phyloP scores from a whole-genome alignment of 2,797 vertebrate genomes.

The Benthosema pterotum region DNA sequence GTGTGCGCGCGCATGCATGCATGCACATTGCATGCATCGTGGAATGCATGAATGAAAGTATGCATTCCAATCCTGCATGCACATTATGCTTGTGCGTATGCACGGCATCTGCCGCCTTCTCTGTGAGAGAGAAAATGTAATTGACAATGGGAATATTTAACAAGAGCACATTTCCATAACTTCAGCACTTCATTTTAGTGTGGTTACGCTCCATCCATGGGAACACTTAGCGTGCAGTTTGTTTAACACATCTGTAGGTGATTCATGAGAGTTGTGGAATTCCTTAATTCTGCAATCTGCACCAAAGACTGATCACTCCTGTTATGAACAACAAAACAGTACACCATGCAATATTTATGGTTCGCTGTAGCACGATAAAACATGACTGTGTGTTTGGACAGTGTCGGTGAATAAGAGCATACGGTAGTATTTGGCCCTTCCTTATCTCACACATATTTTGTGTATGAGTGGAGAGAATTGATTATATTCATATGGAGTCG shows the following conservation, averaged over 20 bases:
- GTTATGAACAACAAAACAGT: too few relatives aligned
- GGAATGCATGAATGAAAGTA: too few relatives aligned
- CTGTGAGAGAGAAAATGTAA: too few relatives aligned
- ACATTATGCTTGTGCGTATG: too few relatives aligned
- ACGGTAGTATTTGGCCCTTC: not conserved
- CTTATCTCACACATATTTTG: conserved; percentile 39
- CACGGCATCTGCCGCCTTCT: too few relatives aligned
- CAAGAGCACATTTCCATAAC: conserved; percentile 60
- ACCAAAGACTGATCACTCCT: not conserved
- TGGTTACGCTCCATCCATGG: conserved; percentile 19
- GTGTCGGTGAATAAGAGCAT: not conserved
- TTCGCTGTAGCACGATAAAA: conserved; percentile 3
- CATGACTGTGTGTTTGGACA: not conserved
- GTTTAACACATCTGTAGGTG: not conserved
- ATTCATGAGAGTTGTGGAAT: not conserved
- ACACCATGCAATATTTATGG: too few relatives aligned
- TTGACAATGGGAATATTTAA: conserved; percentile 42
- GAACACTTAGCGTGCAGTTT: conserved; percentile 2
- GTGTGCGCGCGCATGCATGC: too few relatives aligned
- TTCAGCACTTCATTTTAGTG: conserved; percentile 35
- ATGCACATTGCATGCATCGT: too few relatives aligned
- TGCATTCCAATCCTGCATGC: too few relatives aligned
- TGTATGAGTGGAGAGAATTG: conserved; percentile 43
- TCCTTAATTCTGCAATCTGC: not conserved
- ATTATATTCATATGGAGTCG: conserved; percentile 69